These are phyloP conservation scores for Mobula hypostoma DNA, from an alignment of 2,113 vertebrate species.

Conservation along the genomic window DNA sequence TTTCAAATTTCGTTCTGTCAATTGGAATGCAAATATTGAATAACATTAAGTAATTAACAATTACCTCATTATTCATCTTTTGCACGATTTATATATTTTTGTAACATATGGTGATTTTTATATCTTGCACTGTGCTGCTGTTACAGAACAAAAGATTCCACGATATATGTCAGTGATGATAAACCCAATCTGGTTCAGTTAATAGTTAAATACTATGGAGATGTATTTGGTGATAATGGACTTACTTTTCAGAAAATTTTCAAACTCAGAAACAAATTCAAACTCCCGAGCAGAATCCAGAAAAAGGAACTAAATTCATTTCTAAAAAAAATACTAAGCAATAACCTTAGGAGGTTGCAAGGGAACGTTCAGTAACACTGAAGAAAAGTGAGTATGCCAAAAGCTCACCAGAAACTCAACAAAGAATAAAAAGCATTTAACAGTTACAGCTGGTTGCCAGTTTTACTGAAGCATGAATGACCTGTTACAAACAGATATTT, in stretches of 20 bases:
- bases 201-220: neutral
- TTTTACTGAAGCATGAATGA: constrained; percentile 37
- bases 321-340: neutral
- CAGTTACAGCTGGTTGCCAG: constrained; percentile 22
- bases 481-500: constrained; percentile 39
- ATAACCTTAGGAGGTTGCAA: constrained; percentile 10
- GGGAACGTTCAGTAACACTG: neutral
- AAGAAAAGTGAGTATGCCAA: constrained; percentile 28
- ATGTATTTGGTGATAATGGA: neutral
- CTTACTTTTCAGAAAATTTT: neutral
- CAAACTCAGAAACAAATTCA: neutral
- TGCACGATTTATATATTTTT: too few species aligned
- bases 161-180: too few species aligned
- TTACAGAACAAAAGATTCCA: too few species aligned
- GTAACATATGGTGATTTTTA: too few species aligned
- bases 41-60: neutral
- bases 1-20: neutral
- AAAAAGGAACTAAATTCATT: neutral
- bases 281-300: neutral
- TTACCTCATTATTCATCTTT: too few species aligned
- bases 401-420: constrained; percentile 33
- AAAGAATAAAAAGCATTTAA: constrained; percentile 38
- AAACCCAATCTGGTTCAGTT: neutral
- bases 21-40: neutral
- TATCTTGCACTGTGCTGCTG: too few species aligned